phyloP scores from a whole-genome alignment of 2,888 invertebrate species.

The Drosophila peninsularis region DNA sequence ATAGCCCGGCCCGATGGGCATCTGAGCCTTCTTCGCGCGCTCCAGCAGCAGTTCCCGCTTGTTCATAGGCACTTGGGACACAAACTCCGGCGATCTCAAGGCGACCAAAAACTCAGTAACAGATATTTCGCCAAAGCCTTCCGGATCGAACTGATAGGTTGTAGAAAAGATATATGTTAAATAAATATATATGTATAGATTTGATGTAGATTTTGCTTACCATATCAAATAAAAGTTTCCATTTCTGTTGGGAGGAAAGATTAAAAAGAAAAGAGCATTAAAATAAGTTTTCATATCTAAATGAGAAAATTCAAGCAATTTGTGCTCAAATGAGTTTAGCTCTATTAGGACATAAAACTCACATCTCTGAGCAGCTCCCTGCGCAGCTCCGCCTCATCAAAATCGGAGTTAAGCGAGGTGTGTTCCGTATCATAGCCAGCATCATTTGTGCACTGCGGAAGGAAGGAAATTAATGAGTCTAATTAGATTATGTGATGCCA shows the following conservation, averaged over 20 bases:
- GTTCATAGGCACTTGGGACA: conserved; percentile 90
- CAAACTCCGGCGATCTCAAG: conserved; percentile 91
- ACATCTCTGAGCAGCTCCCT: conserved; percentile 92
- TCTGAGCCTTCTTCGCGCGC: conserved; percentile 89
- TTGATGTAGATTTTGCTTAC: conserved; percentile 86
- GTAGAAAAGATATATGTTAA: not conserved
- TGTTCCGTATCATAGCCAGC: conserved; percentile 91
- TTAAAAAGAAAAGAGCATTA: not conserved
- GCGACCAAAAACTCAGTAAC: conserved; percentile 93
- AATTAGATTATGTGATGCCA: not conserved
- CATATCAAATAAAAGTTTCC: conserved; percentile 94
- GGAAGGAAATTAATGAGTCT: not conserved
- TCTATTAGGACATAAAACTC: conserved; percentile 84
- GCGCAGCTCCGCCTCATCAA: conserved; percentile 91
- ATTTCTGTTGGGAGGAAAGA: conserved; percentile 88
- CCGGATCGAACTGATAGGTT: conserved; percentile 91
- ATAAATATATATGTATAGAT: rapidly evolving
- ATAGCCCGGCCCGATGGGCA: conserved; percentile 87
- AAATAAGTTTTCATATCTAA: not conserved
- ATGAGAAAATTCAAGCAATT: not conserved
- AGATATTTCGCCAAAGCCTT: conserved; percentile 96
- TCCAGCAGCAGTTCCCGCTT: conserved; percentile 91
- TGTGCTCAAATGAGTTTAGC: not conserved
- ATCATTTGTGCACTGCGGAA: conserved; percentile 85
- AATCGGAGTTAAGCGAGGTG: conserved; percentile 91